These are phyloP conservation scores for Drosophila obscura DNA, from an alignment of 1,140 invertebrate species.

Conservation along the genomic window DNA sequence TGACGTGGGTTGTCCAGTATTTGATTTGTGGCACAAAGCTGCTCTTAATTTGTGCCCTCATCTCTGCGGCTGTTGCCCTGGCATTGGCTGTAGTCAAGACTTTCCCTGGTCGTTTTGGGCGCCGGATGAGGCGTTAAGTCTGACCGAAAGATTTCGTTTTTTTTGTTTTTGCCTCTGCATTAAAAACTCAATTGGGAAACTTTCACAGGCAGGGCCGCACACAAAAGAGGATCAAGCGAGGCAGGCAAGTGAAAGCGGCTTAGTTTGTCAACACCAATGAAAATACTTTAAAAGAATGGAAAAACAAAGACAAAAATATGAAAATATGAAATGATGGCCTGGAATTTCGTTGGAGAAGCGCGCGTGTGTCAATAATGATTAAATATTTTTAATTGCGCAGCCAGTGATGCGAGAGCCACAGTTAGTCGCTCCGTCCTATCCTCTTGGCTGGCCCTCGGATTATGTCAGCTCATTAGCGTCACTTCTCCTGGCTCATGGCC, in stretches of 20 bases:
- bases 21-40: constrained; percentile 48
- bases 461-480: constrained; percentile 73
- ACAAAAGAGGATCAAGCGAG: constrained; percentile 22
- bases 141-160: constrained; percentile 27
- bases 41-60: constrained; percentile 6
- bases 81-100: constrained; percentile 8
- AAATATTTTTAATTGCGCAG: constrained; percentile 66
- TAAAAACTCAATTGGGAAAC: constrained; percentile 50
- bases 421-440: neutral
- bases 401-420: neutral
- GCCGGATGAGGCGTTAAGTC: constrained; percentile 45
- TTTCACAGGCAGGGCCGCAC: constrained; percentile 1
- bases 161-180: constrained; percentile 46
- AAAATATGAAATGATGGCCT: constrained; percentile 35
- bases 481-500: constrained; percentile 56
- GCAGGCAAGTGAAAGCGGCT: constrained; percentile 41
- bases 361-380: constrained; percentile 70
- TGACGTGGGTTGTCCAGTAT: constrained; percentile 30
- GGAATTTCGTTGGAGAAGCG: constrained; percentile 13
- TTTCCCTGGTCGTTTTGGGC: too few species aligned
- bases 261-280: constrained; percentile 62
- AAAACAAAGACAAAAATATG: constrained; percentile 33
- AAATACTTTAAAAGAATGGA: constrained; percentile 7
- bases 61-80: constrained; percentile 23
- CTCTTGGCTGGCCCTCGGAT: constrained; percentile 25